Base-by-base conservation (phyloP, 1,140 invertebrate genomes). In the Drosophila yakuba region DNA sequence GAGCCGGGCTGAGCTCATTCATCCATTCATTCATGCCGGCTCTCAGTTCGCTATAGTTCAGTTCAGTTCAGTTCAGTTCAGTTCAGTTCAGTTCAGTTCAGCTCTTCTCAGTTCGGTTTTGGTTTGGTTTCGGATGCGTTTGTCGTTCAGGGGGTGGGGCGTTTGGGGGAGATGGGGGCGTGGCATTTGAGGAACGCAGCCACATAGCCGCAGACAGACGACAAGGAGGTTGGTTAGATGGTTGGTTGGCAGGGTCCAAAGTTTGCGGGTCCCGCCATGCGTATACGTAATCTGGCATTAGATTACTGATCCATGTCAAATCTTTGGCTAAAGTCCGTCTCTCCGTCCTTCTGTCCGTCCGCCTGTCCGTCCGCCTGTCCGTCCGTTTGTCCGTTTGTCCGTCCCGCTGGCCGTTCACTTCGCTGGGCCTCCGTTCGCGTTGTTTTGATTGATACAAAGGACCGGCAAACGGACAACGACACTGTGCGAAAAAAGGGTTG, bases 251-350 rank as follows among this genome's bases (percentile, higher is more conserved):
- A 44, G 56, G 54, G 74, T 45, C 62, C 74, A 69, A 83, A 71
- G 68, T 61, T 82, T 74, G 57, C 78, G 66, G 60, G 78, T 74
- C 81, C 71, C 80, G 73, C 82, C 90, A 91, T 91, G 83, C 89
- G 86, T 89, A 92, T 92, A 91, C 81, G 88, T 92, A 92, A 92
- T 92, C 91, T 92, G 91, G 91, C 74, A 92, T 92, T 92, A 92
- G 91, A 92, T 92, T 92, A 92, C 91, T 92, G 91, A 92, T 92
- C 91, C 91, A 92, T 92, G 91, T 91, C 91, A 92, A 92, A 92
- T 92, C 91, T 92, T 86, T 86, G 91, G 91, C 91, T 92, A 91
- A 86, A 69, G 80, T 80, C 75, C 76, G 68, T 64, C 58, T 44
- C 28, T 59, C 28, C 55, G 15, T 3, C 55, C 23, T 14, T 14